A percentile compares a stretch with the other conserved stretches of the same genome.
These are phyloP conservation scores for Corythornis madagascariensis DNA, from an alignment of 2,113 vertebrate genomes.

Conservation along the genomic window DNA sequence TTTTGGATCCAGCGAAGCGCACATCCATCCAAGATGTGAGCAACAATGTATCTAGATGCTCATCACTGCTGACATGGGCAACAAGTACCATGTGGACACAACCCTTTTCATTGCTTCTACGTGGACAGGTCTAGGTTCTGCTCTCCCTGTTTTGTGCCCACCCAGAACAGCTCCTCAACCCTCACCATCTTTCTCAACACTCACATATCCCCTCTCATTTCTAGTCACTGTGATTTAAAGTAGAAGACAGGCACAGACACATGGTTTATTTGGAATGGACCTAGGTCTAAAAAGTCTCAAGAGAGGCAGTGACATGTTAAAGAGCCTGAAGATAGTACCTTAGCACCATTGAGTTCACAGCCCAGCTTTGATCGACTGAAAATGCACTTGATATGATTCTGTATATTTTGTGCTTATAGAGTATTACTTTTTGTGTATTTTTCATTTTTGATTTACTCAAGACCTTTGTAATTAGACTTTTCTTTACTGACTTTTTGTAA, in stretches of 20 bases:
- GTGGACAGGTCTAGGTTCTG: too few species aligned
- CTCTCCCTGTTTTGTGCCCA: not conserved
- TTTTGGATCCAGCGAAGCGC: too few species aligned
- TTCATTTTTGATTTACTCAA: not conserved
- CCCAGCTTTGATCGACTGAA: too few species aligned
- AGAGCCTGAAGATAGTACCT: not conserved
- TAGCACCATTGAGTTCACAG: not conserved
- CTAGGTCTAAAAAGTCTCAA: not conserved
- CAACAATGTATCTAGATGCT: not conserved
- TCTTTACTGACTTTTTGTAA: not conserved
- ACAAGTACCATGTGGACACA: not conserved
- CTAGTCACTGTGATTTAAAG: not conserved
- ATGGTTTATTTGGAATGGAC: accelerated
- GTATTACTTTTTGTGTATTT: not conserved
- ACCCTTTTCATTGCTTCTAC: accelerated
- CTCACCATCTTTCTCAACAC: not conserved
- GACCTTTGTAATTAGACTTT: not conserved
- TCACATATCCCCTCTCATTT: accelerated
- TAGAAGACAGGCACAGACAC: not conserved
- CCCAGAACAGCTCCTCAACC: not conserved
- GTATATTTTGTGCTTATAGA: not conserved
- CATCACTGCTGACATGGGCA: not conserved
- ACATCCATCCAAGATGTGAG: not conserved
- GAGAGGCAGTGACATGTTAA: not conserved
- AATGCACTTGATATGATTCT: not conserved